Conservation (phyloP, 2,113 vertebrate species). For the Carassius auratus region DNA sequence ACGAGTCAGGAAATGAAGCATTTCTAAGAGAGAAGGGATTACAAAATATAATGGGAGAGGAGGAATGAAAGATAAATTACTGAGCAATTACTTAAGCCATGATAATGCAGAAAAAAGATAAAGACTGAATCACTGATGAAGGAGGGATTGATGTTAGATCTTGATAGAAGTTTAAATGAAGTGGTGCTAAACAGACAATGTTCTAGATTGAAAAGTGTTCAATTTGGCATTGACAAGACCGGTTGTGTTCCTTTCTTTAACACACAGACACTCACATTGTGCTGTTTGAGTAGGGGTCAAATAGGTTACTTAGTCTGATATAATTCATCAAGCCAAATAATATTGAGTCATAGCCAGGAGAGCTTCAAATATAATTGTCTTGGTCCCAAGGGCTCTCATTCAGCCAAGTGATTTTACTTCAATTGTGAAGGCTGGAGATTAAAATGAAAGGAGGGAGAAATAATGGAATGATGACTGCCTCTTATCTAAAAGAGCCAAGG, state of each 20-base stretch:
- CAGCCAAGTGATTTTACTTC: constrained; percentile 27
- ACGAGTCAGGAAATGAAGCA: not conserved
- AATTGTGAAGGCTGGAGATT: constrained; percentile 27
- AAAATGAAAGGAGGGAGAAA: constrained; percentile 2
- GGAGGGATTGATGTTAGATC: not conserved
- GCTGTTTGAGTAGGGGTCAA: not conserved
- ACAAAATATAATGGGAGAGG: not conserved
- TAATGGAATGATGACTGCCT: not conserved
- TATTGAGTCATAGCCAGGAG: constrained; percentile 26
- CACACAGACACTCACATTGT: not conserved
- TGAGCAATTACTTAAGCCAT: not conserved
- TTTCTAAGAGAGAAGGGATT: not conserved
- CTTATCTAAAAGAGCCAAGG: constrained; percentile 9
- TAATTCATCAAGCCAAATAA: constrained; percentile 22
- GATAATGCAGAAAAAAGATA: not conserved
- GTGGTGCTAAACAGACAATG: not conserved
- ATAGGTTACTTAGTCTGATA: constrained; percentile 28
- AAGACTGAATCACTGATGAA: not conserved
- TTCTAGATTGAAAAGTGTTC: not conserved
- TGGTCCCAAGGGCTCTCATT: constrained; percentile 11
- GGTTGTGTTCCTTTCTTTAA: not conserved
- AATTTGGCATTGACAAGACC: constrained; percentile 2
- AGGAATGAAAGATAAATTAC: not conserved
- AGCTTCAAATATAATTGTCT: constrained; percentile 41
- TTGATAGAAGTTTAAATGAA: not conserved